phyloP scores from a whole-genome alignment of 1,140 invertebrate genomes.

The Sminthurides bifidus region DNA sequence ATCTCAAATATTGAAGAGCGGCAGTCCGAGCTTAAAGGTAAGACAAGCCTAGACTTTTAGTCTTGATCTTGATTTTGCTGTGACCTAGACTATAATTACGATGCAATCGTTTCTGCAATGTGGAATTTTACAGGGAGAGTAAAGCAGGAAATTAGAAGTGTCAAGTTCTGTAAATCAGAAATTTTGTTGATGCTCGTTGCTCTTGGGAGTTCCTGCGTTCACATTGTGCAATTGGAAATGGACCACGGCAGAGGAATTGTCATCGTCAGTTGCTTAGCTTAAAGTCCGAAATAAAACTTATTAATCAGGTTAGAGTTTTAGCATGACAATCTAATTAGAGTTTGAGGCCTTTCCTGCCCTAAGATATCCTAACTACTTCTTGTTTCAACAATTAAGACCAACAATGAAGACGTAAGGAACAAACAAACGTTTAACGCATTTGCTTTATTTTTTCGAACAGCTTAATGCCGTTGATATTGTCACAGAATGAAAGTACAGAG shows the following conservation, averaged over 20 bases:
- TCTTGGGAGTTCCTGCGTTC: conserved; percentile 18
- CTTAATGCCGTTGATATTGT: no score
- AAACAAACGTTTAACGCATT: no score
- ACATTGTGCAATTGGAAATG: conserved; percentile 1
- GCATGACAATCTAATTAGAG: no score
- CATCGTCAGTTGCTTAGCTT: conserved; percentile 3
- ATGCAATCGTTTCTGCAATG: not conserved
- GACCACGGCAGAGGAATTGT: conserved; percentile 6
- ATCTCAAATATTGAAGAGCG: conserved; percentile 2
- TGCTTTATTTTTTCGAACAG: no score
- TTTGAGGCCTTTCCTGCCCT: no score
- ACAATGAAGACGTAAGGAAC: no score
- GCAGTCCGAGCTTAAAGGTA: conserved; percentile 7
- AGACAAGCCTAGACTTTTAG: not conserved
- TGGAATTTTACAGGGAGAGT: conserved; percentile 6
- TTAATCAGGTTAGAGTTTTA: conserved; percentile 7
- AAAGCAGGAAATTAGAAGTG: conserved; percentile 9
- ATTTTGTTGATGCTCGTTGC: conserved; percentile 15
- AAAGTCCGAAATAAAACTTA: not conserved
- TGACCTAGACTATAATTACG: not conserved
- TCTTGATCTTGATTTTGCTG: not conserved
- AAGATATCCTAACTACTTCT: not conserved
- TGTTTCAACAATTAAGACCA: conserved; percentile 6
- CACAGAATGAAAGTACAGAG: no score
- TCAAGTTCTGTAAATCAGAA: conserved; percentile 19